Evolutionary conservation across 2,888 invertebrate species (phyloP), one percentile per base, ranked within the genome.

Genomic region (Myopa tessellatipennis): DNA sequence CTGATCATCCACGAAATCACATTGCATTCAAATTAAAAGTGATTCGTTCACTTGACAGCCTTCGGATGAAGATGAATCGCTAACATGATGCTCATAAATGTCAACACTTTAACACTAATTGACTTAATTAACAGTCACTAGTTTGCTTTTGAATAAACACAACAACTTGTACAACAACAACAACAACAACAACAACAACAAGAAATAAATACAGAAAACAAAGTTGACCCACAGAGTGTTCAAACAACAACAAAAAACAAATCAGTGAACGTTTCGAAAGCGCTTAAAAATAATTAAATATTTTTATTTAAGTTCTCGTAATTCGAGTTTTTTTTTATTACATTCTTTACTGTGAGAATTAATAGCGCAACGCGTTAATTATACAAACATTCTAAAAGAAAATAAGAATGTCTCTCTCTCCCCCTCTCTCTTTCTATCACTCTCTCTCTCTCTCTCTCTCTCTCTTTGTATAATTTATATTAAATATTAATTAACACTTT

Each of bases 51-150:
- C 7, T n/a, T 58, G 58, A n/a, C 58, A 58, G 58, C 58, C 14
- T 14, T n/a, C 58, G 14, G 8, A n/a, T 16, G 58, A n/a, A 14
- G 58, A n/a, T 58, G 58, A n/a, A 58, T 58, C 14, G 18, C 18
- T 74, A 18, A 38, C 74, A 68, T 68, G 74, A 68, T 68, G 4
- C n/a, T 52, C 38, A 50, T 74, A 65, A 74, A 45, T 68, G 74
- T 65, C 67, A 74, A 58, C 74, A 68, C 74, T 74, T 55, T 36
- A 68, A 12, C 74, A 55, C 74, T 74, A 67, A 74, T 68, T 74
- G 74, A 50, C 74, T 68, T 74, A 38, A 74, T 74, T 74, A 68
- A 58, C 68, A 68, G 55, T 74, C 60, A 10, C 18, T 36, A n/a
- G 40, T 40, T 67, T 40, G 67, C 40, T 38, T 26, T 61, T 67